Percentiles rank a stretch among this genome's conserved stretches.
These are phyloP conservation scores for Cygnus olor DNA, from an alignment of 2,797 vertebrate genomes.

Conservation along the genomic window DNA sequence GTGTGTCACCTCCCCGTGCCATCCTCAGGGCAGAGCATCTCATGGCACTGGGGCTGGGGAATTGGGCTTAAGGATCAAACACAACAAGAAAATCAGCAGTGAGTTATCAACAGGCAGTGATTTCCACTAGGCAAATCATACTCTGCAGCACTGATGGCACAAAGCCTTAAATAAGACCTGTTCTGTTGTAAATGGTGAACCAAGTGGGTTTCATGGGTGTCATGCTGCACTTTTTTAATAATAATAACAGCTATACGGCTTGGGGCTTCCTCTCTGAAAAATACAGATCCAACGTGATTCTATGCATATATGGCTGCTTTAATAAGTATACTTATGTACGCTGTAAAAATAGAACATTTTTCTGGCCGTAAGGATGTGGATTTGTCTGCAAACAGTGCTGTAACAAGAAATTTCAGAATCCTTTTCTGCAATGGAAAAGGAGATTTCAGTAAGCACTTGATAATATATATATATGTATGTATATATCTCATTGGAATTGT, in stretches of 20 bases:
- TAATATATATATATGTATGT: background rate
- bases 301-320: background rate
- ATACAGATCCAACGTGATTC: background rate
- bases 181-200: background rate
- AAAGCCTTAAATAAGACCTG: background rate
- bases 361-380: slow-evolving; percentile 14
- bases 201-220: background rate
- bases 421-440: background rate
- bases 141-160: background rate
- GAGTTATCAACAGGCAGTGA: background rate
- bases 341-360: slow-evolving; percentile 56
- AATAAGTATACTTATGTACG: background rate
- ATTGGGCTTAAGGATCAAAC: background rate
- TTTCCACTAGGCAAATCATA: background rate
- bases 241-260: background rate
- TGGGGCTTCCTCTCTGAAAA: background rate
- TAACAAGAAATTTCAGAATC: background rate
- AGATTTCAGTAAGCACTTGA: background rate
- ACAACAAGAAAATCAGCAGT: background rate
- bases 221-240: background rate
- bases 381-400: background rate
- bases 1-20: background rate
- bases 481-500: background rate
- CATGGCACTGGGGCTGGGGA: background rate
- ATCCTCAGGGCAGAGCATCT: background rate